A percentile compares a stretch with the other conserved stretches of the same genome.
Conservation (phyloP, 1,140 invertebrate genomes). For the Drosophila nigromelanica region DNA sequence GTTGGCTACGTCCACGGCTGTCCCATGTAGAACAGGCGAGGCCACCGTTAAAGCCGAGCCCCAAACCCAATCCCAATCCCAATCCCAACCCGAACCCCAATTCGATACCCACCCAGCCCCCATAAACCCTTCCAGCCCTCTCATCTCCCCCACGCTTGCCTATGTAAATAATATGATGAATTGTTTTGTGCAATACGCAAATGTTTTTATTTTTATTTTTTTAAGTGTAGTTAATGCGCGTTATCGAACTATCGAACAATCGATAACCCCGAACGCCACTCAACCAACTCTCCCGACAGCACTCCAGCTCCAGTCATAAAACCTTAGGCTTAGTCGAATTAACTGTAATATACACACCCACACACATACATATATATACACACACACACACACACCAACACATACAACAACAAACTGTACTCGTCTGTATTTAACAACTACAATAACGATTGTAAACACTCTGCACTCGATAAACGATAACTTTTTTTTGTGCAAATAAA, state of each 20-base stretch:
- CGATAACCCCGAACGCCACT: not conserved
- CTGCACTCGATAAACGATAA: conserved; percentile 58
- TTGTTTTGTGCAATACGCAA: conserved; percentile 51
- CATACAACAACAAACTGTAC: not conserved
- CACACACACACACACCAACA: conserved; percentile 4
- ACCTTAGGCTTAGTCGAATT: conserved; percentile 67
- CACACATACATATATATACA: not conserved
- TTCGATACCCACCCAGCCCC: too few relatives aligned
- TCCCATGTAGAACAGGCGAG: conserved; percentile 85
- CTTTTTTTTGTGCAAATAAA: conserved; percentile 65
- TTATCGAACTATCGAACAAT: conserved; percentile 23
- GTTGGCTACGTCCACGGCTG: conserved; percentile 90
- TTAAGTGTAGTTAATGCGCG: not conserved
- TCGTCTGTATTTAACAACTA: not conserved
- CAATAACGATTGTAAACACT: conserved; percentile 32
- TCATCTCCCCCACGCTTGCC: conserved; percentile 14
- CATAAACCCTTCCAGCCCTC: not conserved
- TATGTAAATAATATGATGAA: conserved; percentile 56
- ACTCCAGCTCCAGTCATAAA: conserved; percentile 26
- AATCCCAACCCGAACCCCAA: not conserved
- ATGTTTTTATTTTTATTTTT: conserved; percentile 4
- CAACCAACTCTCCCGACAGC: not conserved
- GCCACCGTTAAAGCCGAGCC: not conserved
- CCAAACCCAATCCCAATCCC: not conserved
- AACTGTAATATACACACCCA: conserved; percentile 66